Percentiles rank a stretch among this genome's conserved stretches.
These are phyloP conservation scores for Eucera pruinosa DNA, from an alignment of 2,888 invertebrate species.

Conservation along the genomic window DNA sequence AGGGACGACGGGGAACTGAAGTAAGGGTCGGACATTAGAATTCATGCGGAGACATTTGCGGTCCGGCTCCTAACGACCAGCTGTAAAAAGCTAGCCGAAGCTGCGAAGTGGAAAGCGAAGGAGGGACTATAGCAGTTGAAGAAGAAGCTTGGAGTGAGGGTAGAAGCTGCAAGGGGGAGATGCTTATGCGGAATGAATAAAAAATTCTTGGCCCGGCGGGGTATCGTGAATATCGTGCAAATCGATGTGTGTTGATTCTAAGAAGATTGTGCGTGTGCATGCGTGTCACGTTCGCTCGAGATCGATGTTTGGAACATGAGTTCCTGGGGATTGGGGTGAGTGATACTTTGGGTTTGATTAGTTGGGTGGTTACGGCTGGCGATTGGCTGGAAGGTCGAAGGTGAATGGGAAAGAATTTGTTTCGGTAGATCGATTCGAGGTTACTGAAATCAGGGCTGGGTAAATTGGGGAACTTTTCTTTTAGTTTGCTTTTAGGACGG, in stretches of 20 bases:
- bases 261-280: conserved; percentile 6
- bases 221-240: neutral
- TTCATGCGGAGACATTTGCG: conserved; percentile 84
- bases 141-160: conserved; percentile 27
- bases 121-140: conserved; percentile 26
- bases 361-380: conserved; percentile 11
- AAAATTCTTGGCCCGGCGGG: conserved; percentile 47
- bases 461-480: neutral
- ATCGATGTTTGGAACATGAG: conserved; percentile 23
- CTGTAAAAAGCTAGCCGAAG: conserved; percentile 78
- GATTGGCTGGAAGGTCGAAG: conserved; percentile 17
- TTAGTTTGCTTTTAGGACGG: neutral
- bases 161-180: conserved; percentile 20
- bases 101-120: conserved; percentile 72
- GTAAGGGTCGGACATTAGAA: conserved; percentile 80
- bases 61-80: conserved; percentile 83
- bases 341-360: conserved; percentile 34
- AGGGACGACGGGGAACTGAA: conserved; percentile 21
- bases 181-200: conserved; percentile 60
- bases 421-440: neutral
- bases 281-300: conserved; percentile 21
- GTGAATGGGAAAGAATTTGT: conserved; percentile 3
- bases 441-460: neutral
- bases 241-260: neutral
- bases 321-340: neutral